Percentiles rank a stretch among this genome's conserved stretches.
These are phyloP conservation scores for Pantelozetes paolii DNA, from an alignment of 2,888 invertebrate species.

Conservation along the genomic window DNA sequence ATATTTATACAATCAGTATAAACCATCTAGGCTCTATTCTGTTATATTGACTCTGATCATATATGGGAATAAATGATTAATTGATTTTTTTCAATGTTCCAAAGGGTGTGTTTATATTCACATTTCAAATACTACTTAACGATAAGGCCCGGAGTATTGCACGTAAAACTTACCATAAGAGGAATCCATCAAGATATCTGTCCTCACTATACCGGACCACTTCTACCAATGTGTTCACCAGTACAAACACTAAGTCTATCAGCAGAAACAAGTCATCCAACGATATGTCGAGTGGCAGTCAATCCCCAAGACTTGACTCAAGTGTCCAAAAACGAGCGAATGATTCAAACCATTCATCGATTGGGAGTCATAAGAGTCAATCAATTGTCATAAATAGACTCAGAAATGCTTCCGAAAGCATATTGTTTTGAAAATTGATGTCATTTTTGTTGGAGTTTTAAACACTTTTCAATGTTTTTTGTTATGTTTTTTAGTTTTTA, in stretches of 20 bases:
- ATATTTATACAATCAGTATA: too few species aligned
- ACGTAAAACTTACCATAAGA: not conserved
- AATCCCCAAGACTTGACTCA: too few species aligned
- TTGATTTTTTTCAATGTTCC: too few species aligned
- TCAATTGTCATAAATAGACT: not conserved
- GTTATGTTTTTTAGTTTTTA: too few species aligned
- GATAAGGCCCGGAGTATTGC: constrained; percentile 40
- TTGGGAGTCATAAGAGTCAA: constrained; percentile 25
- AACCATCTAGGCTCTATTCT: too few species aligned
- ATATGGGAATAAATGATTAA: too few species aligned
- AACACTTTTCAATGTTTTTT: too few species aligned
- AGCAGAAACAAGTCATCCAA: not conserved
- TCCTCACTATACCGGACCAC: constrained; percentile 11
- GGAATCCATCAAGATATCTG: constrained; percentile 4
- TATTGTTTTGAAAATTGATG: not conserved
- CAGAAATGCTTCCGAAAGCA: constrained; percentile 16
- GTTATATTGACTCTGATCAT: too few species aligned
- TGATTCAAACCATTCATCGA: not conserved
- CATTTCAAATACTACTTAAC: constrained; percentile 45
- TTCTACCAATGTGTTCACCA: not conserved
- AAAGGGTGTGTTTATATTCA: constrained; percentile 47
- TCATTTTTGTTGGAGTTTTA: too few species aligned
- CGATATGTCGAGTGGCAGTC: not conserved
- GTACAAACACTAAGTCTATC: not conserved
- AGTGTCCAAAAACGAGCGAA: not conserved